phyloP scores from a whole-genome alignment of 2,113 vertebrate genomes.

The Elephantulus edwardii region DNA sequence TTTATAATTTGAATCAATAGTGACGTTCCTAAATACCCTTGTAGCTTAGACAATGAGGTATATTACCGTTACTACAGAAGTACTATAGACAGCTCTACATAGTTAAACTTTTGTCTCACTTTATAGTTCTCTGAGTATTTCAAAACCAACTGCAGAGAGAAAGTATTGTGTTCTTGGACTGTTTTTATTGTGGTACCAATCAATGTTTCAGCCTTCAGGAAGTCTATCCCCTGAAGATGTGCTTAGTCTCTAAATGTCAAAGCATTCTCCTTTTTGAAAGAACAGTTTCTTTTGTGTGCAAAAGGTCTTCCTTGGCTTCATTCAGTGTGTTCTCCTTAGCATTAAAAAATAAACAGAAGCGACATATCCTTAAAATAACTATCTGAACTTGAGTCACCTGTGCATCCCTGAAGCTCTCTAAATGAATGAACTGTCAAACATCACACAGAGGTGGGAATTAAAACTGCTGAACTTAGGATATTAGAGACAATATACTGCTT shows the following conservation, averaged over 20 bases:
- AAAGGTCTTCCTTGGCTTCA: constrained; percentile 68
- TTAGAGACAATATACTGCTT: constrained; percentile 55
- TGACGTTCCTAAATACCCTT: constrained; percentile 4
- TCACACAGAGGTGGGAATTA: constrained; percentile 70
- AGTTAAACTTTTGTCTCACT: not conserved
- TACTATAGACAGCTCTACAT: not conserved
- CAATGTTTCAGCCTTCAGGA: constrained; percentile 53
- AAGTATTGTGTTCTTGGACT: not conserved
- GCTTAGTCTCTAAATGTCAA: constrained; percentile 72
- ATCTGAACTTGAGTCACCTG: constrained; percentile 61
- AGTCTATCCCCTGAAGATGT: constrained; percentile 56
- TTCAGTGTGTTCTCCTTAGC: constrained; percentile 62
- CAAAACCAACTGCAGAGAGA: not conserved
- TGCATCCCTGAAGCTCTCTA: constrained; percentile 48
- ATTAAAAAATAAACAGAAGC: constrained; percentile 74
- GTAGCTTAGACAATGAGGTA: not conserved
- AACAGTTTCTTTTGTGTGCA: constrained; percentile 61
- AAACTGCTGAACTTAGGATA: constrained; percentile 68
- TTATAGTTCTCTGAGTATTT: not conserved
- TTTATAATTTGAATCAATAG: constrained; percentile 10
- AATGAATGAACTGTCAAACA: constrained; percentile 78
- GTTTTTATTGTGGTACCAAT: constrained; percentile 47
- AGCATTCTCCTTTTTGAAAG: constrained; percentile 68
- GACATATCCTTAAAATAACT: constrained; percentile 76
- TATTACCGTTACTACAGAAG: not conserved